These are phyloP conservation scores for Ridgeia piscesae DNA, from an alignment of 1,140 invertebrate species.

Conservation along the genomic window DNA sequence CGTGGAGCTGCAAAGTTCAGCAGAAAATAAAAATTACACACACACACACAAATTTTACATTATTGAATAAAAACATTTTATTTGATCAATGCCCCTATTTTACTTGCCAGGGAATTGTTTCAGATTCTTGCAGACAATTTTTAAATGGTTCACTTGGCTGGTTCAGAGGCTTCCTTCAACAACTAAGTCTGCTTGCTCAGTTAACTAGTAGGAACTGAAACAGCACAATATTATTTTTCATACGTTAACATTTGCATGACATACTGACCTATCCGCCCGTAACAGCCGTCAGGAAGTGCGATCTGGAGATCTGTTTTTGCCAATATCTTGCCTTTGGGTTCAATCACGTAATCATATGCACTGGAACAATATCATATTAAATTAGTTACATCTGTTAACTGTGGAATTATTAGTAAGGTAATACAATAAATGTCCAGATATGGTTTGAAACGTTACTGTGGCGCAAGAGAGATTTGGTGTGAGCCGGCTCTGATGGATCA, in stretches of 20 bases:
- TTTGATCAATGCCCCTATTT: not conserved
- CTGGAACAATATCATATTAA: constrained; percentile 60
- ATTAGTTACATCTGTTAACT: no score
- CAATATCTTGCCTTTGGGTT: constrained; percentile 79
- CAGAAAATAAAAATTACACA: no score
- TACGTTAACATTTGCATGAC: not conserved
- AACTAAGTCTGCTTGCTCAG: not conserved
- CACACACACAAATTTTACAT: not conserved
- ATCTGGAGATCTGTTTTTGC: constrained; percentile 89
- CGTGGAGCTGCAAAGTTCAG: constrained; percentile 79
- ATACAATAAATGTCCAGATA: no score
- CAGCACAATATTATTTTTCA: no score
- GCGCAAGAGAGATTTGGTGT: no score
- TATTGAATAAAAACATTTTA: not conserved
- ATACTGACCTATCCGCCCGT: constrained; percentile 76
- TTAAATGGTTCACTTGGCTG: not conserved
- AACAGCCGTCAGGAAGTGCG: constrained; percentile 77
- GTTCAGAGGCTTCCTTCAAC: not conserved
- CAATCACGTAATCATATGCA: constrained; percentile 83
- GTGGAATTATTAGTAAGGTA: no score
- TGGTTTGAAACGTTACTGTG: no score
- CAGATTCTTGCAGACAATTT: not conserved
- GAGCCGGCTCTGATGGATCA: no score
- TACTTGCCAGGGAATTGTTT: not conserved
- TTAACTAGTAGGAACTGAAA: not conserved